phyloP scores from a whole-genome alignment of 1,140 invertebrate genomes.

The Halictus rubicundus region DNA sequence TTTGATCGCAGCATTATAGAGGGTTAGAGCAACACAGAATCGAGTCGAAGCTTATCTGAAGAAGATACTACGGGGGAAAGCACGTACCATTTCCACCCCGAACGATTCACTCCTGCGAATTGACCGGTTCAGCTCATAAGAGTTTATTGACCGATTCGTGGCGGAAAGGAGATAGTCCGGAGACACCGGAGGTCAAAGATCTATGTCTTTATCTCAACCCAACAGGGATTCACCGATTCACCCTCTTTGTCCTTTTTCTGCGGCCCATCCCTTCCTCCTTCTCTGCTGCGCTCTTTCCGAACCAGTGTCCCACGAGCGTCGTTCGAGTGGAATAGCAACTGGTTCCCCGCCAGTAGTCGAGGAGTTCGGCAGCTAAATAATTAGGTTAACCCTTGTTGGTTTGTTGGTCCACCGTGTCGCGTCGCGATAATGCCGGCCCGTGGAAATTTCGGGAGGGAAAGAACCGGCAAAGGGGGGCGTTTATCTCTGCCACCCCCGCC shows the following conservation, averaged over 20 bases:
- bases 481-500: slow-evolving; percentile 34
- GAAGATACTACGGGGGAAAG: not conserved
- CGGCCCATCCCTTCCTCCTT: no score
- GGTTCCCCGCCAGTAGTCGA: slow-evolving; percentile 57
- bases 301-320: slow-evolving; percentile 70
- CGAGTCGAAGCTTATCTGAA: not conserved
- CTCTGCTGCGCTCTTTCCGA: slow-evolving; percentile 19
- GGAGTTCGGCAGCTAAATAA: slow-evolving; percentile 72
- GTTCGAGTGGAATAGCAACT: slow-evolving; percentile 74
- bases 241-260: not conserved
- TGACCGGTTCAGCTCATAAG: slow-evolving; percentile 2
- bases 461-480: slow-evolving; percentile 60
- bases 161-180: slow-evolving; percentile 39
- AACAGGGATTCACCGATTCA: slow-evolving; percentile 20
- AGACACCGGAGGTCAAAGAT: slow-evolving; percentile 24
- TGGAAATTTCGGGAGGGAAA: slow-evolving; percentile 45
- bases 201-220: slow-evolving; percentile 21
- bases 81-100: not conserved
- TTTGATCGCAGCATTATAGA: no score
- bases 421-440: slow-evolving; percentile 52
- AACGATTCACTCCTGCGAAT: slow-evolving; percentile 5
- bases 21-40: not conserved
- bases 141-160: slow-evolving; percentile 49
- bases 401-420: slow-evolving; percentile 56
- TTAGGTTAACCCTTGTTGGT: slow-evolving; percentile 75